Conservation (phyloP, 35 echinoderm and acorn worm species). For the Ophioderma brevispina region DNA sequence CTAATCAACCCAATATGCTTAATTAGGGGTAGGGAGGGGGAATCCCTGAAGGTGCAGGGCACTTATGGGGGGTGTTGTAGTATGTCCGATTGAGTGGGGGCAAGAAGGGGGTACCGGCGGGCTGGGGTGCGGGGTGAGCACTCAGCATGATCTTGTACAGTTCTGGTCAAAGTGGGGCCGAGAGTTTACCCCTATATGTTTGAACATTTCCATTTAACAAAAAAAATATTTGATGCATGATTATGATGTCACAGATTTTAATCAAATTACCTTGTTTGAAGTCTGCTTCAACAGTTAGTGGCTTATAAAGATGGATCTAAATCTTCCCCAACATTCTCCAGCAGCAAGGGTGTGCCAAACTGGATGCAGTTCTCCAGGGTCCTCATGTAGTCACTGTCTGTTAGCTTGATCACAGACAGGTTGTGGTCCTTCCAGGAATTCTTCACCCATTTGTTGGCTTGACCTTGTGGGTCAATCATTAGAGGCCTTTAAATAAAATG, state of each 20-base stretch:
- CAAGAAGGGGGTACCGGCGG: too few species aligned
- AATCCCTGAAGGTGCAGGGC: too few species aligned
- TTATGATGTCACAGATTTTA: background rate
- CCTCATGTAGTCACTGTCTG: conserved; percentile 97
- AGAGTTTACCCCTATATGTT: too few species aligned
- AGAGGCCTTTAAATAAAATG: conserved; percentile 93
- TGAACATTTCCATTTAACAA: too few species aligned
- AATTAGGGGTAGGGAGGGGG: too few species aligned
- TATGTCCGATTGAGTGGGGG: too few species aligned
- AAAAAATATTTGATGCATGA: background rate
- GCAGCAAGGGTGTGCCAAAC: conserved; percentile 91
- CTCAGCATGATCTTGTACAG: too few species aligned
- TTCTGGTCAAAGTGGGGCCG: too few species aligned
- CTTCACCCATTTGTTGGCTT: conserved; percentile 99
- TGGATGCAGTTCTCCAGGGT: conserved; percentile 97
- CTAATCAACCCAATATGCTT: too few species aligned
- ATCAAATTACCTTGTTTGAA: conserved; percentile 95
- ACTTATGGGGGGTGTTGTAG: too few species aligned
- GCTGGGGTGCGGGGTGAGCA: too few species aligned
- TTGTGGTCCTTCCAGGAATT: conserved; percentile 99
- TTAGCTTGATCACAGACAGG: conserved; percentile 94
- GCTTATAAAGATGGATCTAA: conserved; percentile 95
- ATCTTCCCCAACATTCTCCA: conserved; percentile 99
- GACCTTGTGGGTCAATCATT: conserved; percentile 99
- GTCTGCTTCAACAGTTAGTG: conserved; percentile 95